Conservation (phyloP, 2,113 vertebrate species). For the Ivindomyrus marchei region DNA sequence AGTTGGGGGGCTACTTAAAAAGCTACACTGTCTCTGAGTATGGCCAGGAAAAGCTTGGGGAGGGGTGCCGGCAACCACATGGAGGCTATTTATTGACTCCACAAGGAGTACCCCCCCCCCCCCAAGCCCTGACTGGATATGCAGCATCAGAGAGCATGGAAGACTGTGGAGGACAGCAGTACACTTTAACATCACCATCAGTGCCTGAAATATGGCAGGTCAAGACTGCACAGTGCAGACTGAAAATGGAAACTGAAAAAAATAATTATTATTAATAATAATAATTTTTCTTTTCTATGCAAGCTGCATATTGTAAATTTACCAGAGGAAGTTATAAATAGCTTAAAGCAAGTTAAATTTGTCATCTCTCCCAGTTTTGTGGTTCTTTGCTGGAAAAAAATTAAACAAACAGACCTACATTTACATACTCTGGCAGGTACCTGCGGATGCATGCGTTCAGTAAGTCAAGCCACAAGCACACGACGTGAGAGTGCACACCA, state of each 20-base stretch:
- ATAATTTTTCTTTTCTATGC: background rate
- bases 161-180: background rate
- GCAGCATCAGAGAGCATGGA: background rate
- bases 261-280: background rate
- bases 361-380: background rate
- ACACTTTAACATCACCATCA: background rate
- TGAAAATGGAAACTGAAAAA: background rate
- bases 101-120: too few species aligned
- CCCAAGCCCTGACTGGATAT: background rate
- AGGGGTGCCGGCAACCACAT: background rate
- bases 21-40: background rate
- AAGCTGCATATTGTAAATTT: background rate
- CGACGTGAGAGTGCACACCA: background rate
- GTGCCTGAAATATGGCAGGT: background rate
- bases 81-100: background rate
- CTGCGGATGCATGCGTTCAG: background rate
- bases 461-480: background rate
- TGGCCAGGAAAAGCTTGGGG: background rate
- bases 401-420: background rate
- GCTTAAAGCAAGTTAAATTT: background rate
- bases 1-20: background rate
- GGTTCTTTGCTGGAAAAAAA: background rate
- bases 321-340: background rate
- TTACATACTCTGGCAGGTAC: background rate
- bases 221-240: background rate